These are phyloP conservation scores for Flexamia atlantica DNA, from an alignment of 2,888 invertebrate genomes.

Conservation along the genomic window DNA sequence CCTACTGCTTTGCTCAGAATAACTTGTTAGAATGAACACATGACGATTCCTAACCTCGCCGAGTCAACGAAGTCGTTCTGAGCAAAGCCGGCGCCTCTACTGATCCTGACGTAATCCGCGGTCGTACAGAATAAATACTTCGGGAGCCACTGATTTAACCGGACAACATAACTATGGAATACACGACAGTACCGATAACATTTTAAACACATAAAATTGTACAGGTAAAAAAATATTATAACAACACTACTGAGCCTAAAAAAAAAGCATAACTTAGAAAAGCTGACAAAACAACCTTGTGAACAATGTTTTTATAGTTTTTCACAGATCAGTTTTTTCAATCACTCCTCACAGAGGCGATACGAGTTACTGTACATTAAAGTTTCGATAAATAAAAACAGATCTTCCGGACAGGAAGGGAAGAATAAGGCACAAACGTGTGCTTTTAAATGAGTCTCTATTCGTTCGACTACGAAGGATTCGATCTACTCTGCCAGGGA, in stretches of 20 bases:
- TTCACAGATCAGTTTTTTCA: slow-evolving; percentile 10
- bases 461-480: not conserved
- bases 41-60: no score
- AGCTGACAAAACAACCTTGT: no score
- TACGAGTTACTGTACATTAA: not conserved
- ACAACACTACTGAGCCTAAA: not conserved
- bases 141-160: not conserved
- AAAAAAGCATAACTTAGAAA: not conserved
- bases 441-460: not conserved
- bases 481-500: not conserved
- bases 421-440: slow-evolving; percentile 7
- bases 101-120: no score
- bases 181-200: not conserved
- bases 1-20: no score
- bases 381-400: slow-evolving; percentile 20
- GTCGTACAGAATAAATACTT: no score
- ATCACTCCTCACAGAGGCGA: slow-evolving; percentile 11
- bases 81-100: no score
- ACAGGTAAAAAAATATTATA: not conserved
- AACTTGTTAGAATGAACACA: no score
- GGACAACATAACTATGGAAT: not conserved
- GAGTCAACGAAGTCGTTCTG: no score
- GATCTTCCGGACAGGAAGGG: not conserved
- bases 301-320: not conserved
- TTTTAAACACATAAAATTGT: not conserved